Evolutionary conservation across 2,888 invertebrate species (phyloP).

Genomic region (Tetanocera ferruginea): DNA sequence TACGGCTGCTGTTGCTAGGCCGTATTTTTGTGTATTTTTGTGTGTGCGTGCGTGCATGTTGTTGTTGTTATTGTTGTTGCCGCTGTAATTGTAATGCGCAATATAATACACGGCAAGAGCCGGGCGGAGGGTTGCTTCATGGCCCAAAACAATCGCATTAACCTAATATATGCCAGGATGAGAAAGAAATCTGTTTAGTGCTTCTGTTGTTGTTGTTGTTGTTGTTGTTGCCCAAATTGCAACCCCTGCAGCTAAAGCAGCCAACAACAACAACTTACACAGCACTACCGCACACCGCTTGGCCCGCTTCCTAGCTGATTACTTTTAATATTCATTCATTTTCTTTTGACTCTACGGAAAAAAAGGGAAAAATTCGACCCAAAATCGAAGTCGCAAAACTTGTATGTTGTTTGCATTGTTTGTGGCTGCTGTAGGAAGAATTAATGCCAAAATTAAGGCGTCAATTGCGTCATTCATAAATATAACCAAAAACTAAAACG

Average conservation of each 20-base stretch:
- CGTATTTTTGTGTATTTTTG: background rate
- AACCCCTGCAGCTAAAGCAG: background rate
- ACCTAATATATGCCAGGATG: background rate
- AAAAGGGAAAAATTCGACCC: background rate
- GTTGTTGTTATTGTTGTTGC: slow-evolving; percentile 21
- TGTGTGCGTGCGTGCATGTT: background rate
- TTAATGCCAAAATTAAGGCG: background rate
- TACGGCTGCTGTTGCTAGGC: slow-evolving; percentile 25
- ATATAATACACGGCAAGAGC: slow-evolving; percentile 14
- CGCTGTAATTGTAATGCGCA: slow-evolving; percentile 34
- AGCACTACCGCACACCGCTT: too few relatives aligned
- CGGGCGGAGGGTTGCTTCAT: background rate
- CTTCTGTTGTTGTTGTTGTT: background rate
- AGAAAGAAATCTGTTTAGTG: background rate
- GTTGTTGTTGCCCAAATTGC: background rate
- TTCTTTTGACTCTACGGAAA: background rate
- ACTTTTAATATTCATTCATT: slow-evolving; percentile 10
- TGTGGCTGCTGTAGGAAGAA: too few relatives aligned
- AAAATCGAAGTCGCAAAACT: too few relatives aligned
- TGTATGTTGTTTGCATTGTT: too few relatives aligned
- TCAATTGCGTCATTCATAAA: slow-evolving; percentile 12
- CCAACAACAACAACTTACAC: too few relatives aligned
- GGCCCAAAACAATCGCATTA: background rate
- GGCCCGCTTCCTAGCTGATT: background rate
- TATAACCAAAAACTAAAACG: background rate